Base-by-base conservation (phyloP, 2,113 vertebrate genomes). In the Rhabdomys dilectus region DNA sequence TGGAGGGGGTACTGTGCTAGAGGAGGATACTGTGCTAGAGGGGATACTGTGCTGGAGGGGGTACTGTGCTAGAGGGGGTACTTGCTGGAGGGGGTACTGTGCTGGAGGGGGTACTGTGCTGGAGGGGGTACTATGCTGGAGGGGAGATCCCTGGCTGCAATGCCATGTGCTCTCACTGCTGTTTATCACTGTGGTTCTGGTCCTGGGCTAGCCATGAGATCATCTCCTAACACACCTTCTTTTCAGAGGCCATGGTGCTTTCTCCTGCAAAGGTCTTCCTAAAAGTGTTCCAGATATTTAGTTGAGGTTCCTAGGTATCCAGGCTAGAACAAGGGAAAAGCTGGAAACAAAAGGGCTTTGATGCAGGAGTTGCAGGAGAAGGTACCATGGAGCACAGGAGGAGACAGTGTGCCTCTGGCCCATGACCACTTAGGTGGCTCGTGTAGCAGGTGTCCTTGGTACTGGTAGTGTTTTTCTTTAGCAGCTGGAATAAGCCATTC, bases 221-320 rank as follows among this genome's bases (percentile, higher is more conserved):
- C 34, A 4, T 51, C 72, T 72, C 36, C 51, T 64, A 12, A 11
- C 60, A n/a, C 7, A 36, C 51, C 26, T 12, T 66, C 70, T 53
- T 26, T 42, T 45, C 48, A 5, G 7, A 34, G 8, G 12, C 36
- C 7, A 2, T 21, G 45, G 17, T 15, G 36, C 72, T 60, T 76
- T 45, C 39, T 8, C 2, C 24, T 21, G 17, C 31, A 62, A 29
- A 29, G 13, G 36, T 31, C 66, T 72, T 76, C n/a, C n/a, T 89
- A 36, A 88, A 45, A 5, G 36, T 60, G 62, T 15, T 29, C 80
- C 31, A 42, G 2, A 29, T 68, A 12, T 19, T 70, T 56, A 70
- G 62, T 51, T 51, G 8, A 42, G 1, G 5, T 75, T 53, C 70
- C 5, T 1, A 3, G 2, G 1, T 2, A 0, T 7, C 15, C 9